These are phyloP conservation scores for Psilanteris sp. DNA, from an alignment of 1,140 invertebrate species.

Conservation along the genomic window DNA sequence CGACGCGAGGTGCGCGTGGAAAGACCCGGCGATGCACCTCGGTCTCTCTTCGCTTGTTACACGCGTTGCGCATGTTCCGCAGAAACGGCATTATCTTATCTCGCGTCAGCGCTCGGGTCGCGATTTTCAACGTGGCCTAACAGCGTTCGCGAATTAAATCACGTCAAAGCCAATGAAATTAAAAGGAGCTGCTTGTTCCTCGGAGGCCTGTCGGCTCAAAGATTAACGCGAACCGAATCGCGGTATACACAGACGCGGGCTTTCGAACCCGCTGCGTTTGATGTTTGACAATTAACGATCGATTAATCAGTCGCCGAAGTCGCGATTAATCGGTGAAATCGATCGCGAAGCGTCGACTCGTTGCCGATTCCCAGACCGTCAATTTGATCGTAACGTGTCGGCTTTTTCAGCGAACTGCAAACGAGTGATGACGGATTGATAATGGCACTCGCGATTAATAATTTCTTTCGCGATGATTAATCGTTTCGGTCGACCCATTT, in stretches of 20 bases:
- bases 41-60: slow-evolving; percentile 30
- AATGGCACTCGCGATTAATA: no score
- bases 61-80: slow-evolving; percentile 51
- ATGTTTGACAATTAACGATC: no score
- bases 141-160: slow-evolving; percentile 11
- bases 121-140: no score
- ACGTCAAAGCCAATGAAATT: slow-evolving; percentile 8
- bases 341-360: neutral
- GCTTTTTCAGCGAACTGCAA: no score
- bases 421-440: no score
- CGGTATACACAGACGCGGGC: no score
- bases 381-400: neutral
- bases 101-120: neutral
- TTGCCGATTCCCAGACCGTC: neutral
- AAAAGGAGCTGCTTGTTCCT: neutral
- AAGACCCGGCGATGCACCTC: slow-evolving; percentile 23
- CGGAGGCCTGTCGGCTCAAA: no score
- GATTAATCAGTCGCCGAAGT: no score
- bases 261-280: no score
- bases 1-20: slow-evolving; percentile 2
- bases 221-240: neutral
- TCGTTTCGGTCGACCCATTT: no score
- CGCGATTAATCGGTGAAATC: neutral
- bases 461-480: no score
- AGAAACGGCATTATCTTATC: slow-evolving; percentile 48